These are phyloP conservation scores for Tachina fera DNA, from an alignment of 2,888 invertebrate species.

Conservation along the genomic window DNA sequence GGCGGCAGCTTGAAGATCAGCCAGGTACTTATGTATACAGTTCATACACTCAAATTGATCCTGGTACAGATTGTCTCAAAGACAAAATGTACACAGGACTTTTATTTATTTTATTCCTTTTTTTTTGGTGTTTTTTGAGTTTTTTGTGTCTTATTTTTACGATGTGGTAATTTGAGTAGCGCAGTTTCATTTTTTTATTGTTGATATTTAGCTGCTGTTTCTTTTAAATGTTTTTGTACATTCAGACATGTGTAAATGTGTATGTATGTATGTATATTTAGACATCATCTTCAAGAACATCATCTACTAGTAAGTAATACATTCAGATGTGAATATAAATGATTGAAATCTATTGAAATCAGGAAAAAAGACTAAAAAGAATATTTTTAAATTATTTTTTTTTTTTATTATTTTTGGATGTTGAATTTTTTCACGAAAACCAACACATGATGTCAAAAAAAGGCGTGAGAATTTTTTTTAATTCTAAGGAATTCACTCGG, in stretches of 20 bases:
- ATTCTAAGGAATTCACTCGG: constrained; percentile 60
- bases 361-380: constrained; percentile 26
- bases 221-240: constrained; percentile 53
- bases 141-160: constrained; percentile 43
- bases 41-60: constrained; percentile 61
- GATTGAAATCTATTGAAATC: constrained; percentile 68
- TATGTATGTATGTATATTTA: constrained; percentile 10
- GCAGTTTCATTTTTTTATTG: constrained; percentile 37
- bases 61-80: constrained; percentile 58
- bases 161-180: constrained; percentile 72
- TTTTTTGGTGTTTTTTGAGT: not conserved
- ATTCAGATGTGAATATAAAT: constrained; percentile 55
- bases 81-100: constrained; percentile 53
- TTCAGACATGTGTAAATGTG: constrained; percentile 26
- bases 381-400: constrained; percentile 20
- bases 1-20: constrained; percentile 57
- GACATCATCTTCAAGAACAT: constrained; percentile 27
- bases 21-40: constrained; percentile 61
- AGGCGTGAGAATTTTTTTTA: constrained; percentile 70
- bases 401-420: not conserved
- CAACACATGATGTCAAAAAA: constrained; percentile 66
- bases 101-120: constrained; percentile 58
- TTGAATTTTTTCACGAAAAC: constrained; percentile 30
- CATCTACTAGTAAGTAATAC: not conserved
- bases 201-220: constrained; percentile 48